Percentiles rank a stretch among this genome's conserved stretches.
Conservation (phyloP, 2,113 vertebrate genomes). For the Gulo gulo region DNA sequence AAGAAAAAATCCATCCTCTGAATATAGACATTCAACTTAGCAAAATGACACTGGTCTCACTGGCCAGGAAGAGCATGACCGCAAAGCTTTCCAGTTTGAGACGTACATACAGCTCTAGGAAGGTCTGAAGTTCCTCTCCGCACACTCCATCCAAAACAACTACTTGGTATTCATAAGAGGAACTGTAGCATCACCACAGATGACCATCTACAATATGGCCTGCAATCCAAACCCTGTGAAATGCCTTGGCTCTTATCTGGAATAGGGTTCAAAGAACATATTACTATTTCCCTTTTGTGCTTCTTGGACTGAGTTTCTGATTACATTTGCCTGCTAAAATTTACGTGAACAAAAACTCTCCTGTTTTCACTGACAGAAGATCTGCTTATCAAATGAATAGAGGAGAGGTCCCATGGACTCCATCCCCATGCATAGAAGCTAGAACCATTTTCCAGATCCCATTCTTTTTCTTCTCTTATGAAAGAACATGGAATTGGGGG, state of each 20-base stretch:
- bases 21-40: neutral
- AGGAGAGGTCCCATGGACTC: neutral
- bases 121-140: neutral
- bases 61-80: neutral
- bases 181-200: constrained; percentile 5
- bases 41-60: neutral
- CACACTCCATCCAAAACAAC: constrained; percentile 6
- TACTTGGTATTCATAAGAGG: constrained; percentile 11
- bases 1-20: neutral
- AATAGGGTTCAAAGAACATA: constrained; percentile 27
- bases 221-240: constrained; percentile 53
- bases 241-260: constrained; percentile 34
- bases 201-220: constrained; percentile 48
- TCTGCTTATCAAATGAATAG: constrained; percentile 24
- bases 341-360: constrained; percentile 51
- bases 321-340: constrained; percentile 61
- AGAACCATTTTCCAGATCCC: constrained; percentile 5
- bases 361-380: constrained; percentile 54
- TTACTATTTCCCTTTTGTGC: constrained; percentile 17
- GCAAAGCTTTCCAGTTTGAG: neutral
- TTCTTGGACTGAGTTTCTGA: constrained; percentile 55
- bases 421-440: neutral
- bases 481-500: neutral
- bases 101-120: neutral
- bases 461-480: neutral